Base-by-base conservation (phyloP, 30 jellyfish, hydroid and myxozoan species). In the Morbakka virulenta region DNA sequence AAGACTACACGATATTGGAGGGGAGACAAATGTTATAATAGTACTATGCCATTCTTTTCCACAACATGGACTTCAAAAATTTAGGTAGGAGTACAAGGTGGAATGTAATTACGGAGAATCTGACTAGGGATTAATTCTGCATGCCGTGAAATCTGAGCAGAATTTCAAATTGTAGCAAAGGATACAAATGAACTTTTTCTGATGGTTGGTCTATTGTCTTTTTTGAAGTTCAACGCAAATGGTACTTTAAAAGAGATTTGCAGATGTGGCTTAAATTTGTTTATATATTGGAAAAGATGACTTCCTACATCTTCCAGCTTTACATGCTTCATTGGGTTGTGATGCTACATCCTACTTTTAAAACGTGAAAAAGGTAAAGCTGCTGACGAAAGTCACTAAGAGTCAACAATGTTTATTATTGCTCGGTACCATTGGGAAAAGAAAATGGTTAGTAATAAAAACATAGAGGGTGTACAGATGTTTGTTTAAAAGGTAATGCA, bases 121-220 rank as follows among this genome's bases (percentile, higher is more conserved):
- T 53, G 83, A 71, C 83, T 47, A 69, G 35, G 51, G 83, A 32
- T 41, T 47, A 27, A 71, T 71, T 71, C 35, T 71, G n/a, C 83
- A 71, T 71, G 83, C 83, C n/a, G n/a, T n/a, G n/a, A n/a, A n/a
- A n/a, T n/a, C n/a, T n/a, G n/a, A n/a, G n/a, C n/a, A 67, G 64
- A 66, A 67, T 71, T 69, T 27, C 52, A 47, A 69, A 48, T 71
- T 71, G 82, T 35, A 21, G 71, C 82, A 0, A 71, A 36, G 51
- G 72, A 41, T 71, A 69, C 81, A 28, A 67, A 71, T 71, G 72
- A 47, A 71, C 82, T 71, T 31, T 69, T 47, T 47, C 51, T 2
- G 72, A 71, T 71, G 82, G 53, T 71, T 71, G 82, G 82, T 69
- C 82, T 35, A 47, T 67, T 36, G 67, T n/a, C n/a, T n/a, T n/a